Percentiles rank a stretch among this genome's conserved stretches.
Conservation (phyloP, 2,888 invertebrate species). For the Panzeria rudis region DNA sequence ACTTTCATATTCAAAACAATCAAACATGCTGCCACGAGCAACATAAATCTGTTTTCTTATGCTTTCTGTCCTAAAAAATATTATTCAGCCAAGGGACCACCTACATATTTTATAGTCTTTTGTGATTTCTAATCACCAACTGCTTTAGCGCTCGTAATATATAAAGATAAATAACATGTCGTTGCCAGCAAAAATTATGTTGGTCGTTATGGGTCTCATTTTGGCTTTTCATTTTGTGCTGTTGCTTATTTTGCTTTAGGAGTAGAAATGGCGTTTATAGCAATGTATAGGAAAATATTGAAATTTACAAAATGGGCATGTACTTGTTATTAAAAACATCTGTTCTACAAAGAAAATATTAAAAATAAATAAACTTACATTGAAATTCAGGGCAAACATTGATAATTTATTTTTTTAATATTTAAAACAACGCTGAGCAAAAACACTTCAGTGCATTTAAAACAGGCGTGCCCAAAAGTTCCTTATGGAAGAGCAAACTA, state of each 20-base stretch:
- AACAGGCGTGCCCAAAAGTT: no score
- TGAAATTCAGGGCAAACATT: neutral
- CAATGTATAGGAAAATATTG: neutral
- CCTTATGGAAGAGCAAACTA: no score
- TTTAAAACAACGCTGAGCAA: no score
- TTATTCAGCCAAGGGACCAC: neutral
- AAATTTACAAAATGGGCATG: neutral
- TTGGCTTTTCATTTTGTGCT: neutral
- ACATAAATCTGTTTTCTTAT: neutral
- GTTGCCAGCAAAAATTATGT: neutral
- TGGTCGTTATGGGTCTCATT: constrained; percentile 10
- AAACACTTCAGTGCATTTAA: neutral
- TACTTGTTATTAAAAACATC: constrained; percentile 38
- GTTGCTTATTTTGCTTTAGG: constrained; percentile 1
- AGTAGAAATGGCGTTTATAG: neutral
- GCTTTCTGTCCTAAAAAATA: neutral
- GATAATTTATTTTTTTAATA: no score
- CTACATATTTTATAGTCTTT: constrained; percentile 5
- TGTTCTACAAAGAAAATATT: neutral
- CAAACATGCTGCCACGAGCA: neutral
- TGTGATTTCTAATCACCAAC: constrained; percentile 4
- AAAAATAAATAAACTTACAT: neutral
- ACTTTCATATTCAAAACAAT: constrained; percentile 2
- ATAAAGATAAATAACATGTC: constrained; percentile 1
- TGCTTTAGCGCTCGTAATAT: neutral